Conservation (phyloP, 2,888 invertebrate species). For the Adelphocoris suturalis region DNA sequence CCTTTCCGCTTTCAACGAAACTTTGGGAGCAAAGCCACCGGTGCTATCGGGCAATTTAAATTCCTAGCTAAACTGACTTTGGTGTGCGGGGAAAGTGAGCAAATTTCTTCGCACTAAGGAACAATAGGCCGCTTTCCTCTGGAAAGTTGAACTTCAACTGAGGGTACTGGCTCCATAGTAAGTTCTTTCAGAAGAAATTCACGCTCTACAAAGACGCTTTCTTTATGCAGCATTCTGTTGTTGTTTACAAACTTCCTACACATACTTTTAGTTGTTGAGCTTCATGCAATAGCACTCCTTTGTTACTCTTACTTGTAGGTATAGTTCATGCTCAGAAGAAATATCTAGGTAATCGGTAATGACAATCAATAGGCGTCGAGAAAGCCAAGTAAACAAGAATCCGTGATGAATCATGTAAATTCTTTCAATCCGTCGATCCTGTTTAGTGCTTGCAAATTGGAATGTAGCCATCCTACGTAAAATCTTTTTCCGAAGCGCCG, state of each 20-base stretch:
- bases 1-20: conserved; percentile 16
- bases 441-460: too few species aligned
- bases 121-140: conserved; percentile 51
- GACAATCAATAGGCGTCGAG: too few species aligned
- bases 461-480: too few species aligned
- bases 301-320: background rate
- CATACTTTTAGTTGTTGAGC: background rate
- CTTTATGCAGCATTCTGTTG: background rate
- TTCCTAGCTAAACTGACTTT: conserved; percentile 65
- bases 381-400: too few species aligned
- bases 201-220: background rate
- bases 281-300: background rate
- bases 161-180: background rate
- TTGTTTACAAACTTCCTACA: background rate
- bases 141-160: conserved; percentile 49
- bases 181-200: background rate
- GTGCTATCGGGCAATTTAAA: conserved; percentile 63
- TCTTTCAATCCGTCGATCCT: too few species aligned
- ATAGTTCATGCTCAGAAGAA: too few species aligned
- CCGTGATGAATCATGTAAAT: too few species aligned
- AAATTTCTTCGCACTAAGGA: conserved; percentile 48
- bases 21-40: conserved; percentile 51
- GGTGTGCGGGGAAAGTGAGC: conserved; percentile 36
- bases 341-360: too few species aligned
- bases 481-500: too few species aligned